Base-by-base conservation (phyloP, 2,797 vertebrate genomes). In the Avahi laniger region DNA sequence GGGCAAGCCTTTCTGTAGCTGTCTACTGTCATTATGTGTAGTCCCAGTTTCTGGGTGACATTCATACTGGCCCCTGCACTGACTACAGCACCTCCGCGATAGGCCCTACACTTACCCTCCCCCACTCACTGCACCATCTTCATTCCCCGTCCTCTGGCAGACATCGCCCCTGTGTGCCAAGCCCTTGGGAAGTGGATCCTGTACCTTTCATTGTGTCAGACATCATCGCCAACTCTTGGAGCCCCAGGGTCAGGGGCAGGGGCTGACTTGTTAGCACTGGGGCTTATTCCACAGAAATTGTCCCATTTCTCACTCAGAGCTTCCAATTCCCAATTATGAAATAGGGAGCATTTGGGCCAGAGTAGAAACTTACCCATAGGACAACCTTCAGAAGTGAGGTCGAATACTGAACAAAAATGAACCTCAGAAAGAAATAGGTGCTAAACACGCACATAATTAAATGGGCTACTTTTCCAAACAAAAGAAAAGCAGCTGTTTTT, bases 401-500 rank as follows among this genome's bases (percentile, higher is more conserved):
- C 80, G 52, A 90, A 57, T 79, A 12, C n/a, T 63, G n/a, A 91
- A 43, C 52, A 57, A 50, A 95, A 78, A 87, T 28, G 7, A 52
- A 65, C 11, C 11, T 61, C 46, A 24, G 63, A 78, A 95, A 79
- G 33, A 52, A 76, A 17, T 15, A 48, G 22, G 30, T n/a, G 18
- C 41, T 43, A 70, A 59, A 41, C 41, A 48, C 5, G 14, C 33
- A 57, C 18, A 13, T 17, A 33, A 63, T 83, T 83, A 67, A 78
- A 69, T 41, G 28, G 48, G 33, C 41, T 87, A 38, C 13, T 80
- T 67, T 72, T 30, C 28, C 80, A 91, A 50, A 46, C 89, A 24
- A 90, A 84, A 88, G 33, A 59, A 48, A 92, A 89, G 63, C 22
- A 54, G 33, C 38, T 59, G 1, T 93, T 94, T 92, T 87, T 52